These are phyloP conservation scores for Drosophila funebris DNA, from an alignment of 1,140 invertebrate species.

Conservation along the genomic window DNA sequence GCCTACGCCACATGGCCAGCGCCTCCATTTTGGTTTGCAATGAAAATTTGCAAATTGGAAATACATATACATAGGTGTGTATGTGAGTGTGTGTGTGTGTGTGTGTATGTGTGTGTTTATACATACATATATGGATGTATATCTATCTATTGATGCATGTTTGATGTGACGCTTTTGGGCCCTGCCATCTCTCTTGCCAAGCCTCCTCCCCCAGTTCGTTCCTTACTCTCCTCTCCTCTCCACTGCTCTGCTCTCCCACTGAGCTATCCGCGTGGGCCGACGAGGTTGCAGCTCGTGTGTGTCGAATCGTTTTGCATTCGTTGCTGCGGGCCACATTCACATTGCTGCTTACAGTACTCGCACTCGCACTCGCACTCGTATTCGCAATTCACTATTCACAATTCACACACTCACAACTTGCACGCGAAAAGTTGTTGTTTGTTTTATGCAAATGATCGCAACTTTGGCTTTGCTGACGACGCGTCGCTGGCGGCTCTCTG, in stretches of 20 bases:
- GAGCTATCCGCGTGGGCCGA: conserved; percentile 22
- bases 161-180: conserved; percentile 74
- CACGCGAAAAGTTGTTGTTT: conserved; percentile 76
- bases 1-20: conserved; percentile 42
- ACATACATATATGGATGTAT: conserved; percentile 15
- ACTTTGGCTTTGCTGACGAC: too few species aligned
- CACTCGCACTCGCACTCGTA: conserved; percentile 3
- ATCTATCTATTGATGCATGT: conserved; percentile 79
- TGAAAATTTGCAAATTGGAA: conserved; percentile 78
- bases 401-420: conserved; percentile 44
- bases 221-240: background rate
- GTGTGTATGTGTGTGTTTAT: background rate
- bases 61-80: background rate
- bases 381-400: conserved; percentile 14
- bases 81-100: background rate
- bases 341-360: conserved; percentile 30
- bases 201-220: conserved; percentile 3
- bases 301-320: conserved; percentile 64
- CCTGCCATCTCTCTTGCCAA: conserved; percentile 7
- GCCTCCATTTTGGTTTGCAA: conserved; percentile 52
- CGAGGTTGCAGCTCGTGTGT: conserved; percentile 42
- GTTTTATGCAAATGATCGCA: conserved; percentile 77
- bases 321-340: conserved; percentile 68
- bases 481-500: background rate
- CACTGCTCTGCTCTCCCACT: background rate